Percentiles rank a stretch among this genome's conserved stretches.
These are phyloP conservation scores for Xiphias gladius DNA, from an alignment of 2,113 vertebrate genomes.

Conservation along the genomic window DNA sequence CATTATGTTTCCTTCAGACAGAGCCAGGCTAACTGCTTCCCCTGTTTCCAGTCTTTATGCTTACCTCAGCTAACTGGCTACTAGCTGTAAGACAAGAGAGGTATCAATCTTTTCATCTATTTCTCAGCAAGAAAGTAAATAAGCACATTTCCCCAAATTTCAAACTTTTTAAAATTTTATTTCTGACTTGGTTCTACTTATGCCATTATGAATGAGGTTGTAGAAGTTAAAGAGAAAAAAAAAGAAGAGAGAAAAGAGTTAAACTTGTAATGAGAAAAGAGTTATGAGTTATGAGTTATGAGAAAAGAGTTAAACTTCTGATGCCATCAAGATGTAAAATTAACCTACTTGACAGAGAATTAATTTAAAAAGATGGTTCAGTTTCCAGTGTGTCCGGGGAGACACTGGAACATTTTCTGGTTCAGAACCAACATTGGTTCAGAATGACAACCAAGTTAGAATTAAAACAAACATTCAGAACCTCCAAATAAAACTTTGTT, in stretches of 20 bases:
- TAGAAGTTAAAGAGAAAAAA: too few relatives aligned
- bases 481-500: background rate
- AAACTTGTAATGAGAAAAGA: too few relatives aligned
- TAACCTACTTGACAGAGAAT: background rate
- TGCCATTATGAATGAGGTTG: background rate
- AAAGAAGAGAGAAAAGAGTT: background rate
- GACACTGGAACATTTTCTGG: background rate
- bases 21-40: background rate
- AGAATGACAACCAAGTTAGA: background rate
- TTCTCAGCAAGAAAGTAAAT: background rate
- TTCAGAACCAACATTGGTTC: slow-evolving; percentile 14
- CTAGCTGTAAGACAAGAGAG: background rate
- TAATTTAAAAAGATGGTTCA: background rate
- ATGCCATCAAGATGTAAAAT: background rate
- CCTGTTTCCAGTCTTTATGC: background rate
- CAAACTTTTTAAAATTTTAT: background rate
- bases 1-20: background rate
- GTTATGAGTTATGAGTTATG: too few relatives aligned
- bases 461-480: slow-evolving; percentile 33
- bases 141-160: background rate
- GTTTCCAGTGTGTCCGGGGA: background rate
- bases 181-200: background rate
- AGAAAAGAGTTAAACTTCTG: too few relatives aligned
- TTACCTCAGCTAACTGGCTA: slow-evolving; percentile 20
- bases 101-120: background rate